Percentiles rank a stretch among this genome's conserved stretches.
Conservation (phyloP, 2,113 vertebrate genomes). For the Psilopsiagon aurifrons region DNA sequence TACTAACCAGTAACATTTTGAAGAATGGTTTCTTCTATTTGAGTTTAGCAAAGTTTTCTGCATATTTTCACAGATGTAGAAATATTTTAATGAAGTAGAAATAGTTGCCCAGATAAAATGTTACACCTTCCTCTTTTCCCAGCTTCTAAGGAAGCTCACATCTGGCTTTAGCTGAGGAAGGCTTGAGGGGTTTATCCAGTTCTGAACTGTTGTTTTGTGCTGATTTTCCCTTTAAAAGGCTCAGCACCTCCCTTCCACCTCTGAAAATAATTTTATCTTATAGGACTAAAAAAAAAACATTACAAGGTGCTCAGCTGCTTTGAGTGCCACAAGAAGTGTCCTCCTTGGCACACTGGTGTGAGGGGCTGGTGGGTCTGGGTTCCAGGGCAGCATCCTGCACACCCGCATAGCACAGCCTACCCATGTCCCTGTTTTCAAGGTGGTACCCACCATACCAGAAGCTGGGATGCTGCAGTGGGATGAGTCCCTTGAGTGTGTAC, state of each 20-base stretch:
- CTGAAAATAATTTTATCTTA: not conserved
- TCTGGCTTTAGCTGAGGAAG: not conserved
- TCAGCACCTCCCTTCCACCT: not conserved
- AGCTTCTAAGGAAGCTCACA: not conserved
- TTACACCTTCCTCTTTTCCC: not conserved
- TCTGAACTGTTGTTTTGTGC: not conserved
- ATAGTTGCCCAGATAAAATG: not conserved
- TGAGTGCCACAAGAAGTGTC: not conserved
- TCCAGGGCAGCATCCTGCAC: not conserved
- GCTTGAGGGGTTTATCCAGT: not conserved
- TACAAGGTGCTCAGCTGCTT: not conserved
- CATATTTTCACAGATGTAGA: not conserved
- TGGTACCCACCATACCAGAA: not conserved
- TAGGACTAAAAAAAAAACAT: not conserved
- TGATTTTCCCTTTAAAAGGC: not conserved
- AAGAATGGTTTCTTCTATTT: not conserved
- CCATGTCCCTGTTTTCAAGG: accelerated
- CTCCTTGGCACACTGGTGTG: not conserved
- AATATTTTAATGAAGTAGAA: not conserved
- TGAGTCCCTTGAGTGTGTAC: too few relatives aligned
- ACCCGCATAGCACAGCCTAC: not conserved
- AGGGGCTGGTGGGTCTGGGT: not conserved
- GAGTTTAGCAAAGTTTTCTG: not conserved
- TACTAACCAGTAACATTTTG: not conserved
- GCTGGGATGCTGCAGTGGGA: not conserved